Base-by-base conservation (phyloP, 2,888 invertebrate species). In the Philonicus albiceps region DNA sequence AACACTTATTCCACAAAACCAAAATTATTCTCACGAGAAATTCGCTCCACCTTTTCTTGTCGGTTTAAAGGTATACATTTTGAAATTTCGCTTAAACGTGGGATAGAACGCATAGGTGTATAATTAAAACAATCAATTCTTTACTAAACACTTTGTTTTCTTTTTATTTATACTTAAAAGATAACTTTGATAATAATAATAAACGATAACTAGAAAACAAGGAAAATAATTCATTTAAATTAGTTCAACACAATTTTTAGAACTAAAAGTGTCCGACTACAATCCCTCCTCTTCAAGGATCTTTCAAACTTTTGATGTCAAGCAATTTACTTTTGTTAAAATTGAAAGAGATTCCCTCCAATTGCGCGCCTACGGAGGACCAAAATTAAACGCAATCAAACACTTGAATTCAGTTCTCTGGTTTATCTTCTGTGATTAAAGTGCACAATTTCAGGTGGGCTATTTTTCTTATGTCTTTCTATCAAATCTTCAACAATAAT, bases 141-240 rank as follows among this genome's bases (percentile, higher is more conserved):
- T 75, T 75, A 75, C 75, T 75, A 75, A 75, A 64, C 16, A 34
- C 37, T 75, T 37, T 75, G 34, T 75, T 75, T 75, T 75, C 75
- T 34, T 37, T 75, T 75, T 75, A 75, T 75, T 75, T 13, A 75
- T 75, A 16, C 75, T 75, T 75, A 75, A 75, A 74, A 75, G 34
- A 34, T 37, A 75, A 75, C 34, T 34, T 31, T 31, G 0, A n/a
- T 53, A 53, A 64, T 64, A 64, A 27, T 64, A 64, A 75, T 75
- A 73, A 27, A 30, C 19, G 34, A 75, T 19, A 34, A 75, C 34
- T 75, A 30, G n/a, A 74, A 74, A 74, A 74, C 16, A 27, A 74
- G 19, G 7, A 75, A 75, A 75, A 75, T 34, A 75, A 37, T 37
- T 27, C 6, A 37, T 75, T 73, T 73, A 73, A 30, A 73, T 11